Base-by-base conservation (phyloP, 1,140 invertebrate genomes). In the Vanessa atalanta region DNA sequence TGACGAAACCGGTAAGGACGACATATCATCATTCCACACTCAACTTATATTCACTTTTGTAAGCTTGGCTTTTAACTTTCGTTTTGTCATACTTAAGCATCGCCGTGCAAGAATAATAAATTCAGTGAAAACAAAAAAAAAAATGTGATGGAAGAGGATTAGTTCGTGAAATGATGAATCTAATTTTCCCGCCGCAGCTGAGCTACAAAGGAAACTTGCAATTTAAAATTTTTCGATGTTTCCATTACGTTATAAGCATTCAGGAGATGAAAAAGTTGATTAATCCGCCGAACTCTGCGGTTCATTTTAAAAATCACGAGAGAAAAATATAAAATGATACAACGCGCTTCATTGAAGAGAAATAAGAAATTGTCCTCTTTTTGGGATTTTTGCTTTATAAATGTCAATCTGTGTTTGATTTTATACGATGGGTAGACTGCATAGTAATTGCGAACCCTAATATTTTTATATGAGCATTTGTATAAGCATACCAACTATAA, bases 151-250 rank as follows among this genome's bases (percentile, higher is more conserved):
- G 65, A 70, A 61, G 70, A 72, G 73, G 73, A 78, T 78, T 75
- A 78, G 77, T 75, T 70, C 67, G 66, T 63, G 70, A 79, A 79
- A 77, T 76, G 65, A 77, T 79, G 73, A 77, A 81, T 81, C 75
- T 76, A 75, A 81, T 79, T 72, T 81, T 76, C 68, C 64, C 65
- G 48, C 63, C 73, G 64, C 75, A 72, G 80, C 78, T 79, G 76
- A 73, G 75, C 61, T 72, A 75, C 70, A 75, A 79, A 79, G 77
- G 75, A 81, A 77, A 79, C 55, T 77, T 75, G 70, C 70, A 81
- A 77, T 79, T 81, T 72, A 79, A 81, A 79, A 79, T 75, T 81
- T 61, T 78, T 71, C 74, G 72, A 71, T 79, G 76, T 79, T 79
- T 65, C 70, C 70, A 80, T 77, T 77, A 70, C 75, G 75, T 77